Base-by-base conservation (phyloP, 2,113 vertebrate genomes). In the Zosterops lateralis region DNA sequence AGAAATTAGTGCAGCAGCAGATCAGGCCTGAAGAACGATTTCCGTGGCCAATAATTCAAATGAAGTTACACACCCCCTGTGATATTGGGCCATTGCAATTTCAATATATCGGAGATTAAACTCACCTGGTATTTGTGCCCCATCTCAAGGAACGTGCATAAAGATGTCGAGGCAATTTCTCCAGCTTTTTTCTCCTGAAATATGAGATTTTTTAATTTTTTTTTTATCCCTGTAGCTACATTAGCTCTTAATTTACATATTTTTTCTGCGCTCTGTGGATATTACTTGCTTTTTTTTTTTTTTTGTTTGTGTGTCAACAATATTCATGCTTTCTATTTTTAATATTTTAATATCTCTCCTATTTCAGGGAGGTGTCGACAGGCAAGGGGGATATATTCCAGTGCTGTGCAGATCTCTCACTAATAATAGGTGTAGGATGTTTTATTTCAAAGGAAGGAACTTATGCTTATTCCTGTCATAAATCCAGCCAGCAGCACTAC, bases 261-360 rank as follows among this genome's bases (percentile, higher is more conserved):
- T 93, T 42, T 44, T 94, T 70, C 82, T 80, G 22, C 0, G 0
- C 32, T 82, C 50, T 44, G 7, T 95, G 84, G 60, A 29, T 92
- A 88, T 90, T 87, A 29, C 45, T 58, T 92, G 80, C 29, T 42
- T 77, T 90, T 79, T 79, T 77, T 90, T 79, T 79, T 77, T 38
- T 79, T 79, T 77, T 90, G 90, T 93, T 95, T 92, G 51, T 40
- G 42, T 0, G 0, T 88, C 82, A 93, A 71, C 60, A 64, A 48
- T 94, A 96, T 93, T 94, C 51, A 88, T 94, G 51, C 20, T 58
- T 90, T 95, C 95, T 95, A 90, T 96, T 94, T 95, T 95, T 95
- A 96, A 47, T 34, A 2, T 61, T 38, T 19, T 68, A 93, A 95
- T 93, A 86, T 66, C 88, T 54, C 62, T 73, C 19, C 60, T 92